These are phyloP conservation scores for Chaetogeoica ovagalla DNA, from an alignment of 2,888 invertebrate species.

Conservation along the genomic window DNA sequence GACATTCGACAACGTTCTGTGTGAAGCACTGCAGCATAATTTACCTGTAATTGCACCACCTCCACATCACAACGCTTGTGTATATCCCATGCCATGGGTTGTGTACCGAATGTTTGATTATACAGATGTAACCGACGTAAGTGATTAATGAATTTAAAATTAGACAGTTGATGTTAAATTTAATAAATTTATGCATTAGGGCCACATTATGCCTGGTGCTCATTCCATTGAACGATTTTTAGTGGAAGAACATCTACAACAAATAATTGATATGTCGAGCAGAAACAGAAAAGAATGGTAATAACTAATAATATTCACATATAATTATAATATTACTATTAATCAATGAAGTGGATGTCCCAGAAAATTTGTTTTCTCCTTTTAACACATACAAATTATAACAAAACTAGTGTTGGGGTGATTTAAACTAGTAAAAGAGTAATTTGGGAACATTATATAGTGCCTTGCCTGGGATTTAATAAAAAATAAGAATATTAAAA, in stretches of 20 bases:
- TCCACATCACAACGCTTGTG: slow-evolving; percentile 85
- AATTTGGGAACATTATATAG: no score
- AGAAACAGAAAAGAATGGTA: slow-evolving; percentile 91
- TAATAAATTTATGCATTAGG: slow-evolving; percentile 56
- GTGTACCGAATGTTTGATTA: slow-evolving; percentile 98
- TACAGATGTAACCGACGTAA: slow-evolving; percentile 92
- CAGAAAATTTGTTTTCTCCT: no score
- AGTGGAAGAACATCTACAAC: slow-evolving; percentile 95
- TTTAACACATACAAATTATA: no score
- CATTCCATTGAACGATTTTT: slow-evolving; percentile 97
- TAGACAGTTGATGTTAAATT: slow-evolving; percentile 40
- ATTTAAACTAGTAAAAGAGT: no score
- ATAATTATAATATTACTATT: neutral
- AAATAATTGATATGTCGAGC: slow-evolving; percentile 86
- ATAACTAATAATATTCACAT: slow-evolving; percentile 54
- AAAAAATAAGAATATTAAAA: no score
- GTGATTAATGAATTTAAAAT: neutral
- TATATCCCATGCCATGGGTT: slow-evolving; percentile 92
- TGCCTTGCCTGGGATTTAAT: no score
- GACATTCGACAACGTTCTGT: slow-evolving; percentile 91
- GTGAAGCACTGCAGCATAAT: slow-evolving; percentile 95
- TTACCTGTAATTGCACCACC: slow-evolving; percentile 89
- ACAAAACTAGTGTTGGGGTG: no score
- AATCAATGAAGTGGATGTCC: neutral
- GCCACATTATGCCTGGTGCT: slow-evolving; percentile 86